Evolutionary conservation across 2,113 vertebrate genomes (phyloP).

Genomic region (Eretmochelys imbricata): DNA sequence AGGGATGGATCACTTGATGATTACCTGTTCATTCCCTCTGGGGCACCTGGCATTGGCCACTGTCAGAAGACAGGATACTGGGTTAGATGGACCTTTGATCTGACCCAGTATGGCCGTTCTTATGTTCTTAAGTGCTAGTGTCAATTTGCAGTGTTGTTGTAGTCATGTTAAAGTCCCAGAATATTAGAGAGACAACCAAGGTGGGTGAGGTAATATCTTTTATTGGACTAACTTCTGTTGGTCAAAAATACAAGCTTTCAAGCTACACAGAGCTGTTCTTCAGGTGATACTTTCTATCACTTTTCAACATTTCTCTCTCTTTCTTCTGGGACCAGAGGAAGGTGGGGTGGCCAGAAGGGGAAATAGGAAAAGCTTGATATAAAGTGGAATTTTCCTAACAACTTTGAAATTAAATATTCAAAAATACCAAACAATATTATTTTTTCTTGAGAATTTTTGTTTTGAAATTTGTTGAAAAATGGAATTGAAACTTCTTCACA

Average conservation of each 20-base stretch:
- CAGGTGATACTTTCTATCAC: neutral
- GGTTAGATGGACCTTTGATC: no score
- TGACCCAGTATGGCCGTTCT: no score
- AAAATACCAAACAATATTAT: neutral
- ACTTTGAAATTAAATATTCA: neutral
- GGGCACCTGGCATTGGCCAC: no score
- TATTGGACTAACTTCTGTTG: neutral
- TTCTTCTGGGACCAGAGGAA: neutral
- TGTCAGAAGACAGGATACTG: no score
- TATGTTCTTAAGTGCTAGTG: neutral
- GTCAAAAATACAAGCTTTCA: neutral
- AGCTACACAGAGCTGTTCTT: neutral
- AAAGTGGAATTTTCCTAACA: neutral
- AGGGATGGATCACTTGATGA: no score
- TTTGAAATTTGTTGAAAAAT: neutral
- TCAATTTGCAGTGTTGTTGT: neutral
- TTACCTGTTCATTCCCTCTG: no score
- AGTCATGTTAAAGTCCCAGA: neutral
- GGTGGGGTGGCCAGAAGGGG: neutral
- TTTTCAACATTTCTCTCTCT: neutral
- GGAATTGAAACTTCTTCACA: neutral
- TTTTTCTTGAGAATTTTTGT: neutral
- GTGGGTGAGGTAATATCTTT: neutral
- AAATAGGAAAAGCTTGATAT: neutral
- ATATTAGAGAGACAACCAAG: neutral